These are phyloP conservation scores for Aplysia californica DNA, from an alignment of 1,140 invertebrate genomes.

Conservation along the genomic window DNA sequence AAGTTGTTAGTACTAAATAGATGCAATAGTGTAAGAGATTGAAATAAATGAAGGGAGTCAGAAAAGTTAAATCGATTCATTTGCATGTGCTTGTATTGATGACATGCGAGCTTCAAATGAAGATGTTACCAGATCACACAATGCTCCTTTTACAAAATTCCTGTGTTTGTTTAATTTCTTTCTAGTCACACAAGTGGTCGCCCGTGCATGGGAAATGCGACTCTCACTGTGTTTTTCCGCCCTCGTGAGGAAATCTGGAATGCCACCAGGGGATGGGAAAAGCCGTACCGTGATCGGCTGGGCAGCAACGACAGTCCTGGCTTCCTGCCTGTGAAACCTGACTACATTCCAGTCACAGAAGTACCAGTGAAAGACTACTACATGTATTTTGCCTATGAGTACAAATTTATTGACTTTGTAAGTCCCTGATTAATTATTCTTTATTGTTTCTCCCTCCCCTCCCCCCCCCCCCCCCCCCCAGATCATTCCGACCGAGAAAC, in stretches of 20 bases:
- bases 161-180: conserved; percentile 6
- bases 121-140: background rate
- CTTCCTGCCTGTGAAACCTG: conserved; percentile 10
- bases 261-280: conserved; percentile 32
- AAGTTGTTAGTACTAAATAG: too few species aligned
- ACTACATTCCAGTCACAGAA: conserved; percentile 17
- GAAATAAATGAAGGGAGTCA: too few species aligned
- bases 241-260: conserved; percentile 38
- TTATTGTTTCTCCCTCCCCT: too few species aligned
- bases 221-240: conserved; percentile 76
- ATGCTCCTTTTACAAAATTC: background rate
- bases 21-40: too few species aligned
- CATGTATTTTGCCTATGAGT: conserved; percentile 33
- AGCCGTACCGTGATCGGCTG: conserved; percentile 16
- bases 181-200: conserved; percentile 68
- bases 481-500: too few species aligned
- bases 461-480: too few species aligned
- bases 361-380: conserved; percentile 34
- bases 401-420: conserved; percentile 43
- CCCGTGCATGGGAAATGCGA: conserved; percentile 80
- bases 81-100: too few species aligned
- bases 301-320: background rate
- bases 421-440: too few species aligned
- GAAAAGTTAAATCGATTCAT: too few species aligned
- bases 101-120: too few species aligned